These are phyloP conservation scores for Camarhynchus parvulus DNA, from an alignment of 2,113 vertebrate genomes.

Conservation along the genomic window DNA sequence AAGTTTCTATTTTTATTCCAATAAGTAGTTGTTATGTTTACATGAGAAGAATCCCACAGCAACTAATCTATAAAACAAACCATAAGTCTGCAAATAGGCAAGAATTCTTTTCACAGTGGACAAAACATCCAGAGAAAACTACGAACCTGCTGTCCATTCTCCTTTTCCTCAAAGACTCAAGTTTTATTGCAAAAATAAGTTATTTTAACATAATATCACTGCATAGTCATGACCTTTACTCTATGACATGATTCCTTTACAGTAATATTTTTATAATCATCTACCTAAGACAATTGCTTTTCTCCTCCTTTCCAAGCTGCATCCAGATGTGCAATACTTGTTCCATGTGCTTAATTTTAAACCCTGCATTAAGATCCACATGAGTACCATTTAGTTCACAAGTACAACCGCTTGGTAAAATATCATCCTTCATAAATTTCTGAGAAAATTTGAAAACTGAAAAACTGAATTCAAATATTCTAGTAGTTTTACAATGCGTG, in stretches of 20 bases:
- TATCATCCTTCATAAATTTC: not conserved
- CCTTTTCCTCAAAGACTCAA: not conserved
- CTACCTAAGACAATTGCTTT: not conserved
- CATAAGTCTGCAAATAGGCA: not conserved
- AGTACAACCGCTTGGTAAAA: not conserved
- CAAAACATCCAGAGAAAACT: not conserved
- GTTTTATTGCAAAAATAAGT: not conserved
- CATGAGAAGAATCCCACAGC: not conserved
- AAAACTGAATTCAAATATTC: not conserved
- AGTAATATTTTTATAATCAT: not conserved
- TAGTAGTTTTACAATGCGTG: accelerated
- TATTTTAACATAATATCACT: not conserved
- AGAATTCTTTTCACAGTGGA: not conserved
- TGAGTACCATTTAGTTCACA: not conserved
- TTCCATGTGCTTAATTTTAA: not conserved
- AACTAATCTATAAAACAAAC: not conserved
- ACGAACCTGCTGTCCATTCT: not conserved
- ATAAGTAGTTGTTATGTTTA: not conserved
- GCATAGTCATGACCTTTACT: not conserved
- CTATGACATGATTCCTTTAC: not conserved
- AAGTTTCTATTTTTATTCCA: conserved; percentile 27
- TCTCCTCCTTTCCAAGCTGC: not conserved
- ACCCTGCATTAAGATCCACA: not conserved
- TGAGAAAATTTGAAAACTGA: not conserved
- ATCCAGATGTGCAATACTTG: not conserved